Conservation (phyloP, 2,888 invertebrate genomes). For the Homarus gammarus region DNA sequence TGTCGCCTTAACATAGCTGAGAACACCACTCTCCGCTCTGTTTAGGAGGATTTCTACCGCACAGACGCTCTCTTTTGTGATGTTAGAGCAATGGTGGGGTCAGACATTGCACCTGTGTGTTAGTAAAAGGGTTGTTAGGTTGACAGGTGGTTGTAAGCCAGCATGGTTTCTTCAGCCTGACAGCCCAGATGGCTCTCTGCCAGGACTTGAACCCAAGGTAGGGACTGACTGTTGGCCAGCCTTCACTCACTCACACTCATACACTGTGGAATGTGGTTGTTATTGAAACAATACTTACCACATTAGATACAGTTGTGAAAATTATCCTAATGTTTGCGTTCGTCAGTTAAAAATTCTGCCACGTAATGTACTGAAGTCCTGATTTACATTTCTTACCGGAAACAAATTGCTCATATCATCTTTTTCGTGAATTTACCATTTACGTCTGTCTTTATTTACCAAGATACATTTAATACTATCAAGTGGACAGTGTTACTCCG, state of each 20-base stretch:
- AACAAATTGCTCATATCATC: no score
- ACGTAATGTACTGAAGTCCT: no score
- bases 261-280: background rate
- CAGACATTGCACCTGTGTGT: background rate
- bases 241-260: background rate
- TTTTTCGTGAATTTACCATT: no score
- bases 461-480: no score
- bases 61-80: background rate
- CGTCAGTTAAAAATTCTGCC: no score
- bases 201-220: background rate
- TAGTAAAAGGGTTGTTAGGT: background rate
- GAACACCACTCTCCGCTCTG: background rate
- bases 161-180: background rate
- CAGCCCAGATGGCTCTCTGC: conserved; percentile 4
- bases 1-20: background rate
- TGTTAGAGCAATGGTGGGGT: no score
- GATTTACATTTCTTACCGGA: no score
- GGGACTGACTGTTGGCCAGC: background rate
- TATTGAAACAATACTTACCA: no score
- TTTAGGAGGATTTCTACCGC: background rate
- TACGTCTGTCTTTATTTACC: no score
- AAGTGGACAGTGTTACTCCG: no score
- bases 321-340: no score
- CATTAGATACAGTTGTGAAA: no score
- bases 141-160: conserved; percentile 1